Evolutionary conservation across 1,140 invertebrate genomes (phyloP).

Genomic region (Halesus radiatus): DNA sequence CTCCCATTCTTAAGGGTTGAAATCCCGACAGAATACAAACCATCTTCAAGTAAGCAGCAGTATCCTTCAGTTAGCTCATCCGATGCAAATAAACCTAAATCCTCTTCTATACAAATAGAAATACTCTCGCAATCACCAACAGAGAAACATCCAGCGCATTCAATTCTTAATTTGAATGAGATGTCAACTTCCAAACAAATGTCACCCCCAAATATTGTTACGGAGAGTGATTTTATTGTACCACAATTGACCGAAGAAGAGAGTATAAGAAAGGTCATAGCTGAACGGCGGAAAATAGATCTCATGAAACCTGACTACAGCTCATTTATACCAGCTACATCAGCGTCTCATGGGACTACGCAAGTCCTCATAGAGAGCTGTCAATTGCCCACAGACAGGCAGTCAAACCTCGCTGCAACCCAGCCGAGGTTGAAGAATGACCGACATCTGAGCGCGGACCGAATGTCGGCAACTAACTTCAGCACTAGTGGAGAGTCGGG

Average conservation of each 20-base stretch:
- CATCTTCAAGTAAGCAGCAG: constrained; percentile 17
- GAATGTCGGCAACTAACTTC: constrained; percentile 55
- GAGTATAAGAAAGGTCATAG: constrained; percentile 68
- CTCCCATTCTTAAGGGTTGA: constrained; percentile 51
- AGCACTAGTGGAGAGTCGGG: constrained; percentile 55
- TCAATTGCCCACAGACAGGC: constrained; percentile 51
- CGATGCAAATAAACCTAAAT: constrained; percentile 40
- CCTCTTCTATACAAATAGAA: constrained; percentile 33
- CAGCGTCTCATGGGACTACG: constrained; percentile 46
- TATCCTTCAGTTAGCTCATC: constrained; percentile 18
- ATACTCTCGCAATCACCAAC: constrained; percentile 46
- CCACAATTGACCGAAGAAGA: constrained; percentile 62
- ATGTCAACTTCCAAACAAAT: constrained; percentile 41
- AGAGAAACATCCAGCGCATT: constrained; percentile 25
- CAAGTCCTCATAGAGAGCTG: constrained; percentile 56
- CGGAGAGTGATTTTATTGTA: constrained; percentile 40
- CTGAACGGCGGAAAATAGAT: constrained; percentile 67
- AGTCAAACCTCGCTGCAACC: constrained; percentile 21
- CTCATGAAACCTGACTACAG: constrained; percentile 61
- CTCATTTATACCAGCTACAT: constrained; percentile 29
- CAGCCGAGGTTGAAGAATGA: constrained; percentile 43
- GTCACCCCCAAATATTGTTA: constrained; percentile 41
- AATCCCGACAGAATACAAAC: constrained; percentile 44
- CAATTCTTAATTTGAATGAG: constrained; percentile 32
- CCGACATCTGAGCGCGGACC: constrained; percentile 53